Evolutionary conservation across 2,797 vertebrate genomes (phyloP).

Genomic region (Xerus rutilus): DNA sequence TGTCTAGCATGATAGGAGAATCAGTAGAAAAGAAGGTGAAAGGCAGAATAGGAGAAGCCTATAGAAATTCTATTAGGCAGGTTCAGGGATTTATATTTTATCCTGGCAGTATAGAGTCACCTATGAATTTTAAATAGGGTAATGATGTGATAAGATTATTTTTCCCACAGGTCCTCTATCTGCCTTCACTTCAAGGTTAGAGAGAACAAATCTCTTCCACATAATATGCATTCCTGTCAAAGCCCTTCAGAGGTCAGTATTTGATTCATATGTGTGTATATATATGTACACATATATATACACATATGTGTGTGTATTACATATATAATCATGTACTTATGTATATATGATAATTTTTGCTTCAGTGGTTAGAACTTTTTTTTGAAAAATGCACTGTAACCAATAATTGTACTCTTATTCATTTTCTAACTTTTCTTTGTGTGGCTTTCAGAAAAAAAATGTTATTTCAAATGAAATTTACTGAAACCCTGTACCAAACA

Average conservation of each 20-base stretch:
- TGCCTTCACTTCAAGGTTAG: constrained; percentile 1
- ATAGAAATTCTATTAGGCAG: background rate
- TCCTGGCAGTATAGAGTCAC: background rate
- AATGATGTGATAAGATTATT: background rate
- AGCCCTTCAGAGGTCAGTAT: background rate
- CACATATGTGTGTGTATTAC: background rate
- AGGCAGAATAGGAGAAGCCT: background rate
- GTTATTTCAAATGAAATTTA: background rate
- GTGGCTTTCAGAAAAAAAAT: background rate
- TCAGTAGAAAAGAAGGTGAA: background rate
- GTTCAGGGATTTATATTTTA: background rate
- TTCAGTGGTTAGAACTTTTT: background rate
- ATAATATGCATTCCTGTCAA: background rate
- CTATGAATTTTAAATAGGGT: background rate
- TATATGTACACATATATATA: background rate
- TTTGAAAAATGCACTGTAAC: background rate
- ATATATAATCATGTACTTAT: background rate
- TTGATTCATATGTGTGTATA: background rate
- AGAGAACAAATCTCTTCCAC: background rate
- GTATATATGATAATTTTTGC: background rate
- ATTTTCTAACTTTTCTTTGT: background rate
- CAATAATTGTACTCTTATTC: background rate
- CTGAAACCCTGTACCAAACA: background rate
- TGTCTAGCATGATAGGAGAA: background rate
- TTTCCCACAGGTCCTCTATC: background rate